Conservation (phyloP, 2,888 invertebrate species). For the Drosophila cognata region DNA sequence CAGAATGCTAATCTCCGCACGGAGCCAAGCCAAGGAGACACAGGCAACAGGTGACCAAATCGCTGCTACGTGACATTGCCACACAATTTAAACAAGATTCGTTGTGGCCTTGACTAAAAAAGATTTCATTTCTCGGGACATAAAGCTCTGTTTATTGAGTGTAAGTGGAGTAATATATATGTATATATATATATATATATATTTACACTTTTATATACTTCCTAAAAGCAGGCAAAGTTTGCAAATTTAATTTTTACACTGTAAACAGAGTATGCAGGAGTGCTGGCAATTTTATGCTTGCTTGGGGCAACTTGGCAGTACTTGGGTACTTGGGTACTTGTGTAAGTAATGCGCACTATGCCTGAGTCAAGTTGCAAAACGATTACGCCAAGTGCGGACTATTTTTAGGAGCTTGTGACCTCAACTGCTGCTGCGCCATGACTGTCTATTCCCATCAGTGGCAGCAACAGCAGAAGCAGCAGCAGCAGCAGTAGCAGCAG, state of each 20-base stretch:
- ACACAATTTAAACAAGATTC: conserved; percentile 12
- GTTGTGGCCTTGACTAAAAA: conserved; percentile 30
- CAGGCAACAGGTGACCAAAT: conserved; percentile 50
- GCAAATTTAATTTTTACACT: not conserved
- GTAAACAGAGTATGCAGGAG: not conserved
- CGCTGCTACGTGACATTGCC: conserved; percentile 59
- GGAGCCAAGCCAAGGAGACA: not conserved
- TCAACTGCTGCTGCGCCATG: not conserved
- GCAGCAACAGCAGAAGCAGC: not conserved
- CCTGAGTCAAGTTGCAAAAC: conserved; percentile 26
- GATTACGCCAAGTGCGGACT: conserved; percentile 20
- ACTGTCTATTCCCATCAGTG: conserved; percentile 25
- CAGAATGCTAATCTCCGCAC: conserved; percentile 26
- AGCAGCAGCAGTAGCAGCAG: not conserved
- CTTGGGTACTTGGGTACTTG: conserved; percentile 20
- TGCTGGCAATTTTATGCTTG: not conserved
- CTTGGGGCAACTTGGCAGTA: not conserved
- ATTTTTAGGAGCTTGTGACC: conserved; percentile 23
- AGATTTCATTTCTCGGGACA: not conserved
- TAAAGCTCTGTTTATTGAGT: conserved; percentile 2
- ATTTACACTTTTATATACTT: not conserved
- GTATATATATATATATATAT: too few species aligned
- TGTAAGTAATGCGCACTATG: conserved; percentile 24
- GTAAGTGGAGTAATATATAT: not conserved
- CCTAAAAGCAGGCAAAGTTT: not conserved